Evolutionary conservation across 2,113 vertebrate genomes (phyloP), one percentile per base, ranked within the genome.

Genomic region (Cathartes aura): DNA sequence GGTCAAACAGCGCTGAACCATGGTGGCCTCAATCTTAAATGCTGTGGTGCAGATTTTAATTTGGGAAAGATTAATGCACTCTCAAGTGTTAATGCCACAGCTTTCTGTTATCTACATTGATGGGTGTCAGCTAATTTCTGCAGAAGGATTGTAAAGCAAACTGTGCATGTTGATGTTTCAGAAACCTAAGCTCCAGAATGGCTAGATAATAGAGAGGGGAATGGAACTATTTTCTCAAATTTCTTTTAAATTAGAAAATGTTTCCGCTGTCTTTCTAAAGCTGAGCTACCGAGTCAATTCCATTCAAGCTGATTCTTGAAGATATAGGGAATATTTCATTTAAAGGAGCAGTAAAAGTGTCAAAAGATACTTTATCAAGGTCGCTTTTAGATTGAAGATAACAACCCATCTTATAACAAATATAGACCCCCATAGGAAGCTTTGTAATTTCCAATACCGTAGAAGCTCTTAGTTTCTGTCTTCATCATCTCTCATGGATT

Each of bases 61-160:
- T 99, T 99, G 99, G 99, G 98, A 99, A 99, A 99, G 99, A 99
- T 99, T 99, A 99, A 99, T 99, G 99, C 98, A 96, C 98, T 99
- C 98, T 98, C 97, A 94, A 98, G 97, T 98, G 98, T 98, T 98
- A 99, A 98, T 98, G 98, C 98, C 97, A 98, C 97, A 98, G 98
- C 98, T 86, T 98, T 98, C 98, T 98, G 98, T 99, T 99, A 99
- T 99, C 98, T 98, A 90, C 96, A 96, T 97, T 97, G 99, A 99
- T 98, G 98, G 98, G 98, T 99, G 99, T 99, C 99, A 99, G 98
- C 95, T 98, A 98, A 99, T 98, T 98, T 98, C 98, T 98, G 97
- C 98, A 97, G 97, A 97, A 96, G 96, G 98, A 96, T 95, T 98
- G 98, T 96, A 98, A 94, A 98, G 98, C 89, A 97, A 98, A 97